phyloP scores from a whole-genome alignment of 2,113 vertebrate species.

The Genyomyrus donnyi region DNA sequence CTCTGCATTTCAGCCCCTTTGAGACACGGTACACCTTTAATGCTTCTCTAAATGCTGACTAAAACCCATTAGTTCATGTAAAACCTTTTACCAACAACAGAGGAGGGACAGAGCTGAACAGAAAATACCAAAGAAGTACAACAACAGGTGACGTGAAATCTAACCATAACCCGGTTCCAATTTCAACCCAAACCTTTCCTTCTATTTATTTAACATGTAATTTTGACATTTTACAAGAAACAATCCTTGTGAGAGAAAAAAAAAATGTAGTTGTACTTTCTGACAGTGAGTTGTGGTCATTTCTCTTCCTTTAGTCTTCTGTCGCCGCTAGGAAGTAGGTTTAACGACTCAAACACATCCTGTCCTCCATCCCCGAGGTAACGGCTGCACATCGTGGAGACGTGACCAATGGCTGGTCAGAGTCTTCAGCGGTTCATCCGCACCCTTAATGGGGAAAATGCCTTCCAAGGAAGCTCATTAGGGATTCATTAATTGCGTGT shows the following conservation, averaged over 20 bases:
- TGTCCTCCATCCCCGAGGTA: neutral
- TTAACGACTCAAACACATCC: neutral
- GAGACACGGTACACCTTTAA: neutral
- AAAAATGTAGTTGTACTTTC: neutral
- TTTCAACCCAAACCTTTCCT: slow-evolving; percentile 37
- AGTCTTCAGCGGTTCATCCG: neutral
- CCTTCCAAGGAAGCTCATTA: neutral
- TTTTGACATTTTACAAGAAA: neutral
- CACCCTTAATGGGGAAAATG: neutral
- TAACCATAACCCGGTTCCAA: neutral
- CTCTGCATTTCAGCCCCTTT: neutral
- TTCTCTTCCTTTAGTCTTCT: neutral
- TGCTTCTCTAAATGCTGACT: neutral
- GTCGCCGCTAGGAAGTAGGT: neutral
- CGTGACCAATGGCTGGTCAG: neutral
- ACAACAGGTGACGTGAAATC: neutral
- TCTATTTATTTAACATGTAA: no score
- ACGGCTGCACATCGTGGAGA: neutral
- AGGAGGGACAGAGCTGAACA: neutral
- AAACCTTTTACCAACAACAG: neutral
- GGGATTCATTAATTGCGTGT: neutral
- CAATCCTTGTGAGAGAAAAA: neutral
- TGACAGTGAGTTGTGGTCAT: neutral
- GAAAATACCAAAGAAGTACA: neutral
- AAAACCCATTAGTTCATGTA: neutral